Percentiles rank a stretch among this genome's conserved stretches.
Conservation (phyloP, 2,888 invertebrate species). For the Mermis nigrescens region DNA sequence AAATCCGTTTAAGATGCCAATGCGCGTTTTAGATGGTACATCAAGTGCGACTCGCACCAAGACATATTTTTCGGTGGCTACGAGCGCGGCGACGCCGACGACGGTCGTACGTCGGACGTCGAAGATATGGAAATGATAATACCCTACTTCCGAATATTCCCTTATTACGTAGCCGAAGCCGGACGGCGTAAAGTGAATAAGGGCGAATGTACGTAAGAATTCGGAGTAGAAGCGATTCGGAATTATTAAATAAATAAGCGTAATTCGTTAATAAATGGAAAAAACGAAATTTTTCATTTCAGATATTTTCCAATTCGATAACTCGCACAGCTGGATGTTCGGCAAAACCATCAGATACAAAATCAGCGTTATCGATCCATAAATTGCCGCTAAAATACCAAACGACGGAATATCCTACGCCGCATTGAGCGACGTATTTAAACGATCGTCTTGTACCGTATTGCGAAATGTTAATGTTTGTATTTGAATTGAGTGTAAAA, state of each 20-base stretch:
- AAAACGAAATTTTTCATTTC: background rate
- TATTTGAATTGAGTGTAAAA: too few species aligned
- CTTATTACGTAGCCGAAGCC: conserved; percentile 2
- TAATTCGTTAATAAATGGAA: too few species aligned
- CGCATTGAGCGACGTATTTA: too few species aligned
- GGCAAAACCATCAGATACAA: background rate
- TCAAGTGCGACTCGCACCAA: background rate
- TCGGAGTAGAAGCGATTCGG: background rate
- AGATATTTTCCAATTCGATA: background rate
- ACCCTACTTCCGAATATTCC: conserved; percentile 1
- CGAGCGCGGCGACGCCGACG: background rate
- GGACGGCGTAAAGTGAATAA: background rate
- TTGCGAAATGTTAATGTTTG: too few species aligned
- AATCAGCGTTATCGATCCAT: background rate
- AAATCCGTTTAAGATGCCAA: too few species aligned
- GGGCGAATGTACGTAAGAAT: background rate
- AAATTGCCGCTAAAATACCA: too few species aligned
- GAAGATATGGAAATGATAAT: conserved; percentile 2
- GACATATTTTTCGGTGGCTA: background rate
- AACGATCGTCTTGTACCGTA: too few species aligned
- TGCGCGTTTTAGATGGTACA: conserved; percentile 1
- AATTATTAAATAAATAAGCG: too few species aligned
- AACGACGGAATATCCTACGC: too few species aligned
- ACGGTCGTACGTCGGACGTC: background rate
- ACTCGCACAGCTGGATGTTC: background rate